Percentiles rank a stretch among this genome's conserved stretches.
phyloP scores from a whole-genome alignment of 1,140 invertebrate species.

The Drosophila virilis region DNA sequence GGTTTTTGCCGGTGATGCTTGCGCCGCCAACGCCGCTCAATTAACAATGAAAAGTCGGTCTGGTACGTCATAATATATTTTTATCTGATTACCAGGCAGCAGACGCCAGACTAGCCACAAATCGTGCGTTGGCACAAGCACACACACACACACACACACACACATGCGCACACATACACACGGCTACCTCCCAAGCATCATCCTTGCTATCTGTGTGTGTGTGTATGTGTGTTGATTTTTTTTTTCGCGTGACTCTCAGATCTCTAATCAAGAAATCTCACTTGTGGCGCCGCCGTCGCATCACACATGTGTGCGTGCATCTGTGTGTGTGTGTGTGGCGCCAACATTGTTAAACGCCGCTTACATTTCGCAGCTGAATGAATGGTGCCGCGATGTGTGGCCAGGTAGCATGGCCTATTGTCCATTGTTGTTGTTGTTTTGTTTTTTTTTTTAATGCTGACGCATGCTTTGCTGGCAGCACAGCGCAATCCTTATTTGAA shows the following conservation, averaged over 20 bases:
- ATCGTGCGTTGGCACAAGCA: constrained; percentile 62
- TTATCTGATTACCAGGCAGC: constrained; percentile 71
- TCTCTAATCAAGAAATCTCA: constrained; percentile 60
- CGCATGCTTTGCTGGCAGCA: not conserved
- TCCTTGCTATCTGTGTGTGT: constrained; percentile 45
- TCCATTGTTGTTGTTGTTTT: constrained; percentile 3
- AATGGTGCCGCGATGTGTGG: constrained; percentile 5
- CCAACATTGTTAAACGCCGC: constrained; percentile 4
- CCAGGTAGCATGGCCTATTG: constrained; percentile 1
- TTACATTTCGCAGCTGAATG: constrained; percentile 21
- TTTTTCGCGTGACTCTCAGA: constrained; percentile 73
- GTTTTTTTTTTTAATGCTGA: not conserved
- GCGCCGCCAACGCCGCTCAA: constrained; percentile 60
- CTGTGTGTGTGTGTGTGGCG: constrained; percentile 19
- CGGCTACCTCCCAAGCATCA: constrained; percentile 34
- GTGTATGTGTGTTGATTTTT: constrained; percentile 19
- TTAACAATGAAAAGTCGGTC: constrained; percentile 78
- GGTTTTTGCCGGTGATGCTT: constrained; percentile 30
- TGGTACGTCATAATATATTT: constrained; percentile 81
- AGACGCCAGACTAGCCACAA: constrained; percentile 48
- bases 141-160: constrained; percentile 31
- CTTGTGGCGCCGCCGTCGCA: constrained; percentile 47
- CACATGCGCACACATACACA: constrained; percentile 1
- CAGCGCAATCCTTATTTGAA: constrained; percentile 19
- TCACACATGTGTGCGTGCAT: constrained; percentile 30